Base-by-base conservation (phyloP, 2,113 vertebrate species). In the Vicugna pacos region DNA sequence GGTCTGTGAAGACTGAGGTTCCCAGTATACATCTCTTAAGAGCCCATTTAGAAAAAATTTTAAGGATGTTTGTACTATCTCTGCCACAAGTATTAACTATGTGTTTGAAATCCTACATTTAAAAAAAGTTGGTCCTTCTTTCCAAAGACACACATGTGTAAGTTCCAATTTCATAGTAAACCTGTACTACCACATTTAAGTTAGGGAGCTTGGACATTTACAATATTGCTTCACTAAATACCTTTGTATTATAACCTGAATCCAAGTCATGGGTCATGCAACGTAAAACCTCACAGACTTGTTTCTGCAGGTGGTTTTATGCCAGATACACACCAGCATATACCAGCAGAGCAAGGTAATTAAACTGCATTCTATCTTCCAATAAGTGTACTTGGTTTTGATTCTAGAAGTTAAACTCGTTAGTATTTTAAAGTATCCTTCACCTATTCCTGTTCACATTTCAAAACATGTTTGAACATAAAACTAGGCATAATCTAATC, bases 291-390 rank as follows among this genome's bases (percentile, higher is more conserved):
- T 93, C 81, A 64, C 62, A 89, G 93, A 91, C 84, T 50, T 94
- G 88, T 96, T 95, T 96, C 46, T 96, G 12, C 16, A 48, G n/a
- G 90, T 93, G 9, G 11, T 72, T 89, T 79, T 75, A 84, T 84
- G 30, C 17, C 30, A 48, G 5, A 30, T 30, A 58, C 50, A 72
- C 32, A 69, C 17, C 65, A 65, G 73, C 72, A 11, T 22, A 26
- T 38, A 42, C 73, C 28, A 42, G 58, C 56, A 42, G 38, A 81
- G 42, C 72, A 75, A 91, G n/a, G 15, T 62, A 77, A 75, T 94
- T 85, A 92, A 97, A 92, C 46, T 30, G 20, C 83, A 86, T 89
- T 94, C 88, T 35, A 64, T 56, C 67, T 89, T 81, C 14, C 28
- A 62, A 6, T 58, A 76, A 38, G 4, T 9, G 16, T 65, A 42